A percentile compares a stretch with the other conserved stretches of the same genome.
phyloP scores from a whole-genome alignment of 2,113 vertebrate species.

The Columba livia region DNA sequence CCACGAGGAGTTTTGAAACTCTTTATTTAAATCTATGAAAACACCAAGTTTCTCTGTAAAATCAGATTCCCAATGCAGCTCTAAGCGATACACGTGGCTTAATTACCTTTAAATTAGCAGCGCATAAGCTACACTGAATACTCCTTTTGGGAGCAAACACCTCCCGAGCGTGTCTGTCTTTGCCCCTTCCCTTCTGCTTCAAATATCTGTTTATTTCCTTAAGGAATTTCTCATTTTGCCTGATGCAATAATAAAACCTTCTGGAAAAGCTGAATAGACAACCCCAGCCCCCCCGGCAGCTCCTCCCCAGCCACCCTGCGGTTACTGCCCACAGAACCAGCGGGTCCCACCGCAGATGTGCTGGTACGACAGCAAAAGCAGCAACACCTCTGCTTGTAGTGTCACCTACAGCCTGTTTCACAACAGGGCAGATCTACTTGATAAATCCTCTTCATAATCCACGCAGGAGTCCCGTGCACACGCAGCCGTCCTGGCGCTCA shows the following conservation, averaged over 20 bases:
- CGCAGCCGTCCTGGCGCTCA: accelerated
- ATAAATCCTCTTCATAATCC: neutral
- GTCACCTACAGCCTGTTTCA: neutral
- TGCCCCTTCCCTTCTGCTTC: neutral
- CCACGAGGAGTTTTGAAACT: neutral
- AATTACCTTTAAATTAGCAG: neutral
- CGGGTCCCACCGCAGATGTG: accelerated
- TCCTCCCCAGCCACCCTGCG: neutral
- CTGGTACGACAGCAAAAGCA: accelerated
- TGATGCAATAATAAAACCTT: neutral
- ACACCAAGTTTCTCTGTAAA: neutral
- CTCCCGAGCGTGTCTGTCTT: neutral
- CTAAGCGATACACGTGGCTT: accelerated
- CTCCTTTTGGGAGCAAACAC: neutral
- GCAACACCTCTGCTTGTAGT: accelerated
- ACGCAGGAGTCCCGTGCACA: too few relatives aligned
- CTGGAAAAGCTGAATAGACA: neutral
- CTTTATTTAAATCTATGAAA: neutral
- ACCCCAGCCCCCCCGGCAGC: neutral
- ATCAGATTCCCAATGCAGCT: neutral
- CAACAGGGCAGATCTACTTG: neutral
- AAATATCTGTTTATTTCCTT: neutral
- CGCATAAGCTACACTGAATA: neutral
- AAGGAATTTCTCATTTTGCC: neutral
- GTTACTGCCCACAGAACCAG: neutral